Conservation (phyloP, 35 echinoderm and acorn worm genomes). For the Apostichopus californicus region DNA sequence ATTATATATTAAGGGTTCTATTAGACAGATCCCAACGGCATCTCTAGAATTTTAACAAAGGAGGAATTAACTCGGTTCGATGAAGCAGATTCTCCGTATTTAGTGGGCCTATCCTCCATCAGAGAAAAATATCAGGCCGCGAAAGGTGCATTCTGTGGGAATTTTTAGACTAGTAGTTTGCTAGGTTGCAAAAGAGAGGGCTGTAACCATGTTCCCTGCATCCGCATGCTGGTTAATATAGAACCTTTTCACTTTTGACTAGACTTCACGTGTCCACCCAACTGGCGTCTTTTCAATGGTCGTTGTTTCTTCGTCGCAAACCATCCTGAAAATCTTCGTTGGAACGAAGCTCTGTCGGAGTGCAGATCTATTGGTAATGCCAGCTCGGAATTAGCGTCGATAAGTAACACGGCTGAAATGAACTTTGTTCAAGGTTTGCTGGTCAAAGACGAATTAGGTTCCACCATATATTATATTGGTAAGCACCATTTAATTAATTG, state of each 20-base stretch:
- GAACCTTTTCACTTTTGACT: not conserved
- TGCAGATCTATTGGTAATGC: not conserved
- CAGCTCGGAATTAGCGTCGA: not conserved
- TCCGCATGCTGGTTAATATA: not conserved
- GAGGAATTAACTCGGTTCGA: too few relatives aligned
- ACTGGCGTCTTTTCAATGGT: not conserved
- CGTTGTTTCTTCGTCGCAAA: slow-evolving; percentile 5
- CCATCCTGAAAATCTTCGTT: not conserved
- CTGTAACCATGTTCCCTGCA: too few relatives aligned
- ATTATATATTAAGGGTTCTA: too few relatives aligned
- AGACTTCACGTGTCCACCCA: not conserved
- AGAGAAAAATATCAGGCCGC: too few relatives aligned
- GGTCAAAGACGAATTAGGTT: not conserved
- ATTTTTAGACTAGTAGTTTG: too few relatives aligned
- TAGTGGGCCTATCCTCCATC: too few relatives aligned
- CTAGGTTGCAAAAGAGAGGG: too few relatives aligned
- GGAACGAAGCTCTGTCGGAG: not conserved
- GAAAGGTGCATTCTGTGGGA: too few relatives aligned
- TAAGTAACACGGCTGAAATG: slow-evolving; percentile 8
- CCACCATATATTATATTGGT: not conserved
- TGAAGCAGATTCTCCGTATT: too few relatives aligned
- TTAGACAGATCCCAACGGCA: too few relatives aligned
- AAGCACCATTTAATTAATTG: not conserved
- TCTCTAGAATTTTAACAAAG: too few relatives aligned
- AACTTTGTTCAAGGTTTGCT: slow-evolving; percentile 25